phyloP scores from a whole-genome alignment of 2,888 invertebrate species.

The Rhopalosiphum nymphaeae region DNA sequence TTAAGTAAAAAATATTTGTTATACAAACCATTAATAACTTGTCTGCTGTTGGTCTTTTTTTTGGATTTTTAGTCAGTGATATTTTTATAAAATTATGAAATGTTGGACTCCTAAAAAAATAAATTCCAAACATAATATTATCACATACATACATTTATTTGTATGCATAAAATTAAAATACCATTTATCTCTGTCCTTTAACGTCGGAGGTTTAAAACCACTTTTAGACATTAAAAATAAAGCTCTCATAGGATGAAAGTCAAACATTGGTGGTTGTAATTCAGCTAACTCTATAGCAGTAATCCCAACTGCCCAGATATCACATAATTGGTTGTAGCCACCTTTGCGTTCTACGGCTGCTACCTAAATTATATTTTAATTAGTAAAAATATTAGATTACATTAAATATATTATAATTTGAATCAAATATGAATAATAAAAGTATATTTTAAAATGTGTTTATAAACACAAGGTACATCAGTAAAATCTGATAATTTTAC shows the following conservation, averaged over 20 bases:
- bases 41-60: slow-evolving; percentile 97
- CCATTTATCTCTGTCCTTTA: slow-evolving; percentile 97
- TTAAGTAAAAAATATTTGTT: not conserved
- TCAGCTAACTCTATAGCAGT: slow-evolving; percentile 99
- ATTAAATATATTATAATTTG: not conserved
- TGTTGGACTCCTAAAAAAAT: slow-evolving; percentile 78
- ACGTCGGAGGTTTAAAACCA: slow-evolving; percentile 95
- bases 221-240: slow-evolving; percentile 99
- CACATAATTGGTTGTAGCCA: slow-evolving; percentile 98
- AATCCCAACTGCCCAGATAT: slow-evolving; percentile 99
- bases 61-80: slow-evolving; percentile 97
- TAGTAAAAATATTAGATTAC: not conserved
- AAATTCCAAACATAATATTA: slow-evolving; percentile 1
- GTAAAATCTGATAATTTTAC: not conserved
- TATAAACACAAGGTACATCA: not conserved
- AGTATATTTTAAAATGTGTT: not conserved
- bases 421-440: not conserved
- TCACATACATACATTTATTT: not conserved
- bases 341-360: slow-evolving; percentile 99
- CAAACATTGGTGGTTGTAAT: slow-evolving; percentile 99
- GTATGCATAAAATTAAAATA: slow-evolving; percentile 68
- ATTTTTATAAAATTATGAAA: slow-evolving; percentile 98
- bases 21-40: slow-evolving; percentile 82
- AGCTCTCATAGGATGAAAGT: slow-evolving; percentile 97
- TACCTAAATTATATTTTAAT: slow-evolving; percentile 73